These are phyloP conservation scores for Acheta domesticus DNA, from an alignment of 2,888 invertebrate genomes.

Conservation along the genomic window DNA sequence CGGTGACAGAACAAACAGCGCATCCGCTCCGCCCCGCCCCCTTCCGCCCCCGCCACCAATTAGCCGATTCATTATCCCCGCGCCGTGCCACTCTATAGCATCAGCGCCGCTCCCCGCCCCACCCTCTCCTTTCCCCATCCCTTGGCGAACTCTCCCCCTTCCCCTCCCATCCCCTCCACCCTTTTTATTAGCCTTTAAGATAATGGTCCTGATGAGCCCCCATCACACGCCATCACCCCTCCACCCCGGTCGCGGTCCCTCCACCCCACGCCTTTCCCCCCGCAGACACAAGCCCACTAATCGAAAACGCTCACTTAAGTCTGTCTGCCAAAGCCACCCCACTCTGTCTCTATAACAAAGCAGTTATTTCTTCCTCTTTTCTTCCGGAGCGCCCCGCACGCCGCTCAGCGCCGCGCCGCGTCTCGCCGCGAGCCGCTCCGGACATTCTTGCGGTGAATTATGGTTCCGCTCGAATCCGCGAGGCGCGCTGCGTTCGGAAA, in stretches of 20 bases:
- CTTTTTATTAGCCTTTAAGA: slow-evolving; percentile 31
- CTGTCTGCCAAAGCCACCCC: neutral
- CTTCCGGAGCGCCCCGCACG: neutral
- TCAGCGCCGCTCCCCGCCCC: neutral
- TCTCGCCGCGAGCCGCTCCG: neutral
- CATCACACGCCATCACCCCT: neutral
- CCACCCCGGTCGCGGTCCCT: too few species aligned
- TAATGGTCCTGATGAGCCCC: slow-evolving; percentile 31
- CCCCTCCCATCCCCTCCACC: neutral
- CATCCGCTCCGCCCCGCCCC: neutral
- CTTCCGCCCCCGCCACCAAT: slow-evolving; percentile 22
- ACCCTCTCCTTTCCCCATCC: neutral
- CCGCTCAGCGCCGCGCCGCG: neutral
- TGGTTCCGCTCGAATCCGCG: slow-evolving; percentile 18
- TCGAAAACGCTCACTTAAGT: slow-evolving; percentile 23
- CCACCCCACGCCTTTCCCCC: neutral
- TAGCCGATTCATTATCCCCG: slow-evolving; percentile 32
- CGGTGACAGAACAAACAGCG: slow-evolving; percentile 27
- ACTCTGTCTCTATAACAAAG: slow-evolving; percentile 18
- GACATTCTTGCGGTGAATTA: slow-evolving; percentile 10
- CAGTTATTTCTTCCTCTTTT: slow-evolving; percentile 3
- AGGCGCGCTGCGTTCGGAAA: neutral
- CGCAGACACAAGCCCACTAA: slow-evolving; percentile 22
- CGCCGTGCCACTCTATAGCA: neutral
- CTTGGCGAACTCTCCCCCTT: neutral